phyloP scores from a whole-genome alignment of 2,797 vertebrate genomes.

The Esox lucius region DNA sequence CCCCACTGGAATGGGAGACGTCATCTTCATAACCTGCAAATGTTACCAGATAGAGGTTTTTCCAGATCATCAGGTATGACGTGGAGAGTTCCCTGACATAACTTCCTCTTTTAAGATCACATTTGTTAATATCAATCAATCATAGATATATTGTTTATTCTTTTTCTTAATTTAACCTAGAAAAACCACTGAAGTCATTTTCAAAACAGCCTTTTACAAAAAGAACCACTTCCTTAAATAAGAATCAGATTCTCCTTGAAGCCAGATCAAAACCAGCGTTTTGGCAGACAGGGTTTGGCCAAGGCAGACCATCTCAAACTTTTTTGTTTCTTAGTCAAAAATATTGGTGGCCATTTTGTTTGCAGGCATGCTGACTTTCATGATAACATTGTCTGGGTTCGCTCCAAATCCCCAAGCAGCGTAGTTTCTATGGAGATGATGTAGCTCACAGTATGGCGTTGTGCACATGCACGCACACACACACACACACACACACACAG shows the following conservation, averaged over 20 bases:
- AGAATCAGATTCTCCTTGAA: slow-evolving; percentile 26
- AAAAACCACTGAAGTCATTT: too few relatives aligned
- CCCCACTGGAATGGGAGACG: too few relatives aligned
- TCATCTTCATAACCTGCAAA: too few relatives aligned
- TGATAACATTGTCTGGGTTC: slow-evolving; percentile 59
- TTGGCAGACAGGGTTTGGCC: slow-evolving; percentile 38
- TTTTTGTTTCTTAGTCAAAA: slow-evolving; percentile 44
- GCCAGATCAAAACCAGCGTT: slow-evolving; percentile 33
- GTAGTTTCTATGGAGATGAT: slow-evolving; percentile 57
- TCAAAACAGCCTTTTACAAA: too few relatives aligned
- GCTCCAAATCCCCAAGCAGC: slow-evolving; percentile 44
- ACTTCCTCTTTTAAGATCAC: too few relatives aligned
- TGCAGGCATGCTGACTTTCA: slow-evolving; percentile 49
- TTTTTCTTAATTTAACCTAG: too few relatives aligned
- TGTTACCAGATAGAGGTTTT: too few relatives aligned
- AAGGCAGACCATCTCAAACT: slow-evolving; percentile 47
- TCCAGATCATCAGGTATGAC: too few relatives aligned
- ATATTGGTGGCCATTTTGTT: slow-evolving; percentile 54
- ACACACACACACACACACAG: slow-evolving; percentile 12
- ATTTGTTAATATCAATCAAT: too few relatives aligned
- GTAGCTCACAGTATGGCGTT: slow-evolving; percentile 27
- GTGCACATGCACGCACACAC: neutral
- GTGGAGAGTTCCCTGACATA: too few relatives aligned
- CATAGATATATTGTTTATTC: too few relatives aligned
- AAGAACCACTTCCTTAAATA: too few relatives aligned